Percentiles rank a stretch among this genome's conserved stretches.
Evolutionary conservation across 2,113 vertebrate genomes (phyloP).

Genomic region (Dasyornis broadbenti): DNA sequence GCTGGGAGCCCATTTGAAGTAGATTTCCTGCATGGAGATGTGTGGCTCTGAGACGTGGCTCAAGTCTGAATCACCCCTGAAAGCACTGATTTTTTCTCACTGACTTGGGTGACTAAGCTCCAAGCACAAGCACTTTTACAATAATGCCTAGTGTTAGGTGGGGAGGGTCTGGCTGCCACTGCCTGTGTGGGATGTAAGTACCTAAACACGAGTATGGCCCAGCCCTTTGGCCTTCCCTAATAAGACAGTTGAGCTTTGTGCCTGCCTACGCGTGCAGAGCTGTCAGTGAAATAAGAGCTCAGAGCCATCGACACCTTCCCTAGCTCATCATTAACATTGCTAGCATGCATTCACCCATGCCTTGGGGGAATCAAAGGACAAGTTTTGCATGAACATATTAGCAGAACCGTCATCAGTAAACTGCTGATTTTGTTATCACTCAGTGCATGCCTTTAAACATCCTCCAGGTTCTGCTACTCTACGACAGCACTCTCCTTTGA

Average conservation of each 20-base stretch:
- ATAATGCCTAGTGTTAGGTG: not conserved
- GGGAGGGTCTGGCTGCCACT: not conserved
- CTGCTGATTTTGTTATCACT: not conserved
- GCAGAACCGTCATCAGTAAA: not conserved
- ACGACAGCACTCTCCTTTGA: not conserved
- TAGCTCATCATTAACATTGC: not conserved
- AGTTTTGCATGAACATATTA: constrained; percentile 6
- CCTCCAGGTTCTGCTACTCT: not conserved
- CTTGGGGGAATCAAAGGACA: constrained; percentile 1
- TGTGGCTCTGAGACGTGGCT: not conserved
- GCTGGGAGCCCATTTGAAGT: not conserved
- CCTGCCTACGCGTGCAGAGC: rapidly evolving
- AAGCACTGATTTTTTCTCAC: rapidly evolving
- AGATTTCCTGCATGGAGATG: rapidly evolving
- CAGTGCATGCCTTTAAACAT: not conserved
- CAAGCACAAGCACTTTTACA: not conserved
- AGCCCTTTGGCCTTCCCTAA: not conserved
- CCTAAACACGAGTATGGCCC: not conserved
- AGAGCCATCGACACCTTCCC: not conserved
- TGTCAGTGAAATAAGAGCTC: not conserved
- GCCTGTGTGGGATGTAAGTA: rapidly evolving
- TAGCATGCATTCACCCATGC: not conserved
- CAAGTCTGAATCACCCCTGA: not conserved
- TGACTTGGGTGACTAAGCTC: not conserved
- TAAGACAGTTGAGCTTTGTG: not conserved